Conservation (phyloP, 2,113 vertebrate genomes). For the Micromys minutus region DNA sequence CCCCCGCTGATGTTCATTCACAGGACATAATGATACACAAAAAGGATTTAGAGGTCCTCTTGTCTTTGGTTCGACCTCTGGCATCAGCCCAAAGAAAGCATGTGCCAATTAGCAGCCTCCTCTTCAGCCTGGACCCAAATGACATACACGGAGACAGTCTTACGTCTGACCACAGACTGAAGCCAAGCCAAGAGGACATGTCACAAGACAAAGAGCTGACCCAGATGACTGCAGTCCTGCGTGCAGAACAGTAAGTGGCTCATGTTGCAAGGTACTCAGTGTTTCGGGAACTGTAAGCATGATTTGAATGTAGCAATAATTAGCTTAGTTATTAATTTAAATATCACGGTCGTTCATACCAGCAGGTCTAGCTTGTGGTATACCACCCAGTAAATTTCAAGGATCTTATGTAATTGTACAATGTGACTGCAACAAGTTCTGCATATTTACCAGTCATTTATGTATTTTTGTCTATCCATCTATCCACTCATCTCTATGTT, state of each 20-base stretch:
- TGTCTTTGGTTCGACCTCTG: background rate
- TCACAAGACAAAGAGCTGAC: background rate
- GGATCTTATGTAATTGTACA: background rate
- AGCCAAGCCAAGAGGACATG: background rate
- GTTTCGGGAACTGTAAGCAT: background rate
- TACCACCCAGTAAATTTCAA: background rate
- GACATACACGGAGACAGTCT: background rate
- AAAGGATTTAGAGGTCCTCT: background rate
- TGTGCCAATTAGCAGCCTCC: background rate
- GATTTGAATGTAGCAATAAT: background rate
- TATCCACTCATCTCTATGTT: background rate
- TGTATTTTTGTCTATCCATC: background rate
- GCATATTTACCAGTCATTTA: background rate
- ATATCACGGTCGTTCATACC: background rate
- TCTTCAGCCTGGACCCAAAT: background rate
- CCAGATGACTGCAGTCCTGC: background rate
- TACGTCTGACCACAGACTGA: background rate
- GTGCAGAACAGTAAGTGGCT: background rate
- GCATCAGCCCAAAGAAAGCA: background rate
- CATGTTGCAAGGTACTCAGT: background rate
- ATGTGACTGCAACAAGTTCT: background rate
- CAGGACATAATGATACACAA: background rate
- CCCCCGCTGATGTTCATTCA: background rate
- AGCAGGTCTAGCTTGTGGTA: background rate
- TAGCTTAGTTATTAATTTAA: background rate